phyloP scores from a whole-genome alignment of 1,140 invertebrate species.

The Anastrepha obliqua region DNA sequence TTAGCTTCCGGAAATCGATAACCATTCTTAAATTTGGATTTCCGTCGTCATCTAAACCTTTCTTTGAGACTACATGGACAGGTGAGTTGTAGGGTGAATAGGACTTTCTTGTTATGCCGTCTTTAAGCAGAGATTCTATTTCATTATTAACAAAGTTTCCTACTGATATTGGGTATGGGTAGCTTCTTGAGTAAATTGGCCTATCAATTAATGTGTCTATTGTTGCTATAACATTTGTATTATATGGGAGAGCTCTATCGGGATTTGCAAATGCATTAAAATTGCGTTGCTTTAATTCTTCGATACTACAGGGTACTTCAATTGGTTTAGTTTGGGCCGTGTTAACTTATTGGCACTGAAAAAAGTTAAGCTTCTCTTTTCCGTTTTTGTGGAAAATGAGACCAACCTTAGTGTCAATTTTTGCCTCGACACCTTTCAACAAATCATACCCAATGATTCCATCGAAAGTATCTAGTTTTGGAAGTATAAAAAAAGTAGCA shows the following conservation, averaged over 20 bases:
- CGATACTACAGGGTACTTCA: neutral
- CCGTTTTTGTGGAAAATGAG: conserved; percentile 42
- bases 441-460: conserved; percentile 53
- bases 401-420: conserved; percentile 38
- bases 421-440: conserved; percentile 41
- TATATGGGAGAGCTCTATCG: conserved; percentile 54
- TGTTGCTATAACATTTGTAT: conserved; percentile 52
- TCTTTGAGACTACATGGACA: conserved; percentile 50
- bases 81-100: conserved; percentile 53
- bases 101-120: conserved; percentile 54
- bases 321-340: neutral
- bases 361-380: conserved; percentile 41
- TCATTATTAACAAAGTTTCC: conserved; percentile 56
- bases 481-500: conserved; percentile 45
- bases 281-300: neutral
- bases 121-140: conserved; percentile 51
- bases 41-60: conserved; percentile 53
- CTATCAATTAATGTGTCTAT: conserved; percentile 51
- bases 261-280: conserved; percentile 53
- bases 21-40: conserved; percentile 54
- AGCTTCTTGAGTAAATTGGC: conserved; percentile 55
- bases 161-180: conserved; percentile 57
- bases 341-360: conserved; percentile 40
- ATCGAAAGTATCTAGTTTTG: conserved; percentile 48
- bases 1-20: conserved; percentile 55